phyloP scores from a whole-genome alignment of 1,140 invertebrate genomes.

The Drosophila punjabiensis region DNA sequence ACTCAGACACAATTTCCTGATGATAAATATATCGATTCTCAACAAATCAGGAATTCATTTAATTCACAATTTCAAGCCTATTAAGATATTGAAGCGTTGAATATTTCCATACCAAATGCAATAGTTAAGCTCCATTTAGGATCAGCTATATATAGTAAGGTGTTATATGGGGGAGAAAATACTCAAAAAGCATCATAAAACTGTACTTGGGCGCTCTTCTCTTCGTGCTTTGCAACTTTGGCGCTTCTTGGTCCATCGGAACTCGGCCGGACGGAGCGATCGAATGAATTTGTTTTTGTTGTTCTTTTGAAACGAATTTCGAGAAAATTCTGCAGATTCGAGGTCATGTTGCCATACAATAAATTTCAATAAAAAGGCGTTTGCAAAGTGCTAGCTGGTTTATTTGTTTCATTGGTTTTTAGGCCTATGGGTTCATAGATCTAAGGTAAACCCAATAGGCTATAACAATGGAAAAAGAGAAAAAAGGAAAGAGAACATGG shows the following conservation, averaged over 20 bases:
- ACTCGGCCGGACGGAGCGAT: no score
- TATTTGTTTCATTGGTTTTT: no score
- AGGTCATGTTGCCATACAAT: background rate
- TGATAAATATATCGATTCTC: no score
- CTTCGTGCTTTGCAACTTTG: conserved; percentile 2
- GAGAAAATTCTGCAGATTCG: no score
- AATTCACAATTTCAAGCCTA: no score
- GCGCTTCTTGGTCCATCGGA: background rate
- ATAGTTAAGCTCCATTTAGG: background rate
- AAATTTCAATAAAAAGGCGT: background rate
- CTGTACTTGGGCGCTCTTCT: background rate
- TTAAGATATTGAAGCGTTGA: no score
- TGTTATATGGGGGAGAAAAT: no score
- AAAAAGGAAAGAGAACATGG: background rate
- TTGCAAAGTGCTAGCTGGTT: background rate
- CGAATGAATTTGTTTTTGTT: no score
- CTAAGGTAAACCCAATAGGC: background rate
- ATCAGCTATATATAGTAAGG: background rate
- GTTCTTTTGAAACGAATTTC: no score
- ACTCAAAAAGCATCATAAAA: conserved; percentile 1
- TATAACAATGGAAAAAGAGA: background rate
- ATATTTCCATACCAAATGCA: background rate
- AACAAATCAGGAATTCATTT: no score
- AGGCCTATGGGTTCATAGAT: no score
- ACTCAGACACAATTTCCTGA: no score